A percentile compares a stretch with the other conserved stretches of the same genome.
phyloP scores from a whole-genome alignment of 2,797 vertebrate species.

The Crax fasciolata region DNA sequence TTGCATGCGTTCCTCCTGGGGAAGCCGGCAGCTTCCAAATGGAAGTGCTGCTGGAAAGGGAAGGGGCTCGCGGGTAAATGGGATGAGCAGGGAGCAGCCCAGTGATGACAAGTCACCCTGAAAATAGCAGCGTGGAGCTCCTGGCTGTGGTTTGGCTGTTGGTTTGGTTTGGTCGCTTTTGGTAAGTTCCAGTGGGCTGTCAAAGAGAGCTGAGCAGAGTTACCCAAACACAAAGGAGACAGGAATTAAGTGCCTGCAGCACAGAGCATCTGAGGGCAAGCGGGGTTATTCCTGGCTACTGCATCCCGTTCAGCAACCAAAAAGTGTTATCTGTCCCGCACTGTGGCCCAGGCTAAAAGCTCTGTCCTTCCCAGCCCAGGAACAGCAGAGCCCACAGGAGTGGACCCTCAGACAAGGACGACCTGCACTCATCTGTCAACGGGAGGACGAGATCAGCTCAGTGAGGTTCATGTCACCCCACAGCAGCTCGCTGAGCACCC shows the following conservation, averaged over 20 bases:
- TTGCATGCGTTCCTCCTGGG: too few species aligned
- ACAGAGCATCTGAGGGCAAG: not conserved
- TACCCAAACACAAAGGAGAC: not conserved
- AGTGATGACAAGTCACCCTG: not conserved
- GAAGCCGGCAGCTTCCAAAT: not conserved
- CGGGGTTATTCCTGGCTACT: not conserved
- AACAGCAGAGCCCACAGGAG: not conserved
- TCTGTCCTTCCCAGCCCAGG: not conserved
- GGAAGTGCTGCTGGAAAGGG: not conserved
- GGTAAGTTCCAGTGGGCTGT: not conserved
- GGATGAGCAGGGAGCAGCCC: not conserved
- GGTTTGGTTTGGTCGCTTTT: not conserved
- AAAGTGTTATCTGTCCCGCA: not conserved
- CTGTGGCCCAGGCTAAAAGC: not conserved
- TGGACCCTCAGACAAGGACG: not conserved
- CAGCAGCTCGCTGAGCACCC: not conserved
- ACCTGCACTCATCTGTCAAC: not conserved
- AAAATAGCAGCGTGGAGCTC: not conserved
- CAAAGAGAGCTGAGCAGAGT: not conserved
- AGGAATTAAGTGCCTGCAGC: not conserved
- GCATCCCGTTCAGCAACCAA: not conserved
- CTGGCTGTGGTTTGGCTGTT: not conserved
- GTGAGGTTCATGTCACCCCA: not conserved
- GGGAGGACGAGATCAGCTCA: not conserved
- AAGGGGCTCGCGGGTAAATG: not conserved